Evolutionary conservation across 2,888 invertebrate genomes (phyloP), one percentile per base, ranked within the genome.

Genomic region (Prosopocoilus inquinatus): DNA sequence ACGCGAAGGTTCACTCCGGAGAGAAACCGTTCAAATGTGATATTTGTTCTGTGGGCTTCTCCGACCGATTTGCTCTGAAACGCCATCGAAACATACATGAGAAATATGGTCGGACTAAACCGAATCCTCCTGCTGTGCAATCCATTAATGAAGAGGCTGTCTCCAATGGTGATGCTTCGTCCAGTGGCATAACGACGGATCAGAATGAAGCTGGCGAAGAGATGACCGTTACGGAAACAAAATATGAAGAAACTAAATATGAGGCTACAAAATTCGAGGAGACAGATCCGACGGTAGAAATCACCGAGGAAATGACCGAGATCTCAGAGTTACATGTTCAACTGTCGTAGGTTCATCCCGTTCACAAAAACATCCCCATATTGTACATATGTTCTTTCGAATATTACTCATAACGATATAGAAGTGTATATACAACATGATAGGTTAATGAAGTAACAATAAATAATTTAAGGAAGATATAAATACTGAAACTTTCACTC

Each of bases 61-160:
- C 91, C 20, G 92, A 93, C 76, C 83, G 92, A 61, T 92, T 93
- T 73, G 92, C 93, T 15, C 79, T 93, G 57, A 93, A 93, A 71
- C 82, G 93, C 59, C 93, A 93, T 73, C 82, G 91, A 63, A 89
- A 90, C 64, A 92, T 93, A 65, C 93, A 93, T 75, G 91, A 92
- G 68, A 92, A 93, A 78, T 93, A 92, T 72, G 91, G 90, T 76
- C 39, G 84, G 77, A 65, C 79, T 76, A 65, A 84, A 79, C 72
- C 82, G 67, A 64, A 73, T 64, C 64, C 68, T 16, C 67, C 72
- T 3, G 64, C 68, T 2, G 28, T 46, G 2, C 46, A 33, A 28
- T 9, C 9, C 3, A 12, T 20, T 32, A 32, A 48, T 9, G 36
- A 34, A 5, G 15, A 16, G 11, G 34, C 28, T 35, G 50, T 16